A percentile compares a stretch with the other conserved stretches of the same genome.
phyloP scores from a whole-genome alignment of 2,797 vertebrate genomes.

The Spinus pinus region DNA sequence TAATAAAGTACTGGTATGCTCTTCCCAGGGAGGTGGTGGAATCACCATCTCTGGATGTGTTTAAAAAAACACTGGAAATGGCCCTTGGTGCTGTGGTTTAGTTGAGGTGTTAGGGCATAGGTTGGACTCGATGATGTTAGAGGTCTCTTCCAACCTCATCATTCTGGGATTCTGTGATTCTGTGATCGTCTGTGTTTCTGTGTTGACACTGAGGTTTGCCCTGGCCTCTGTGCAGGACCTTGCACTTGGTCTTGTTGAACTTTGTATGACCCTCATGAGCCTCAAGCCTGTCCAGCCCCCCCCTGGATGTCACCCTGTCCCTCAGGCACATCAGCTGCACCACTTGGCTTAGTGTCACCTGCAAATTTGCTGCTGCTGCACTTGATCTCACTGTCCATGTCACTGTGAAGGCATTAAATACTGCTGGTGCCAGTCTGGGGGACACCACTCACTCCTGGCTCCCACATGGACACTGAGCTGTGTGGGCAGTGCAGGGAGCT shows the following conservation, averaged over 20 bases:
- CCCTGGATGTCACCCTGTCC: background rate
- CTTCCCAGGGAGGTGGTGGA: background rate
- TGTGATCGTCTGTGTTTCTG: too few species aligned
- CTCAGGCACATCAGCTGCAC: background rate
- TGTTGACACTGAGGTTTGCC: accelerated
- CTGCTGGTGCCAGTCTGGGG: background rate
- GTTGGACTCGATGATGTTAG: background rate
- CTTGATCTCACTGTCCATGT: background rate
- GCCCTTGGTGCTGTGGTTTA: background rate
- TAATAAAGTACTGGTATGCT: background rate
- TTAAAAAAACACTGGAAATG: background rate
- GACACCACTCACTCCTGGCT: background rate
- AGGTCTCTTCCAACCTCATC: background rate
- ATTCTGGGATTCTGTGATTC: background rate
- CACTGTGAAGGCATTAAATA: background rate
- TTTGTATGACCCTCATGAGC: background rate
- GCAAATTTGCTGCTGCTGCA: background rate
- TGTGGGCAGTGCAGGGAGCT: background rate
- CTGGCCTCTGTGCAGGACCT: background rate
- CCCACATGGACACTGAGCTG: background rate
- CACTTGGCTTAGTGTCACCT: background rate
- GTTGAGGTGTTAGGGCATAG: background rate
- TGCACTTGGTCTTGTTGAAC: background rate
- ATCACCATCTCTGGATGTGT: background rate
- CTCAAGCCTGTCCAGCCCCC: background rate